Base-by-base conservation (phyloP, 2,888 invertebrate species). In the Meteorus cinctellus region DNA sequence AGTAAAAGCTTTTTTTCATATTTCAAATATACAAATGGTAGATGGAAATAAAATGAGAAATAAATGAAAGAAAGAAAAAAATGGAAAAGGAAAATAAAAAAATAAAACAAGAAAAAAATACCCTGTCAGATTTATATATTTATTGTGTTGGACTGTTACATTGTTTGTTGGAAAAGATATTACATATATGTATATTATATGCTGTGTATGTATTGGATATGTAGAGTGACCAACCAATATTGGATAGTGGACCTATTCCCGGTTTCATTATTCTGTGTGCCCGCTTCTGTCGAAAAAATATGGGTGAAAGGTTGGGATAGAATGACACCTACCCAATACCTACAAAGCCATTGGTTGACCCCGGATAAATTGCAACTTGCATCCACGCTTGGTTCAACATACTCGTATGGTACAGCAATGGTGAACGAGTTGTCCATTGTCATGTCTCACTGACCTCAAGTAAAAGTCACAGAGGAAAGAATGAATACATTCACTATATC, bases 221-320 rank as follows among this genome's bases (percentile, higher is more conserved):
- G 55, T 55, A 55, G 55, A 55, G 24, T 55, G 55, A 19, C 55
- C 31, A 51, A 55, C 55, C 31, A 51, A 34, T 55, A 55, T 31
- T 41, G 24, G 45, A 41, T 29, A 31, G 55, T 51, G 55, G 55
- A 69, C 34, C 69, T 59, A 55, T 69, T 36, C 55, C 51, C 36
- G 62, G 55, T 51, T 75, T 75, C 75, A 75, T 75, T 75, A 75
- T 75, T 75, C 65, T 70, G 24, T 63, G 51, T 62, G 31, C 62
- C 51, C 31, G 45, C 12, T 29, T 19, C 19, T 67, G 51, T 69
- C 27, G 66, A 67, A 72, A 66, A 76, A 76, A 76, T 72, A 62
- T 67, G 63, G 65, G 69, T 60, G 34, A 51, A 41, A 71, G 31
- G 51, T 45, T 16, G 8, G 63, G 34, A 41, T 62, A 65, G 31